A percentile compares a stretch with the other conserved stretches of the same genome.
Conservation (phyloP, 2,888 invertebrate genomes). For the Nymphalis urticae region DNA sequence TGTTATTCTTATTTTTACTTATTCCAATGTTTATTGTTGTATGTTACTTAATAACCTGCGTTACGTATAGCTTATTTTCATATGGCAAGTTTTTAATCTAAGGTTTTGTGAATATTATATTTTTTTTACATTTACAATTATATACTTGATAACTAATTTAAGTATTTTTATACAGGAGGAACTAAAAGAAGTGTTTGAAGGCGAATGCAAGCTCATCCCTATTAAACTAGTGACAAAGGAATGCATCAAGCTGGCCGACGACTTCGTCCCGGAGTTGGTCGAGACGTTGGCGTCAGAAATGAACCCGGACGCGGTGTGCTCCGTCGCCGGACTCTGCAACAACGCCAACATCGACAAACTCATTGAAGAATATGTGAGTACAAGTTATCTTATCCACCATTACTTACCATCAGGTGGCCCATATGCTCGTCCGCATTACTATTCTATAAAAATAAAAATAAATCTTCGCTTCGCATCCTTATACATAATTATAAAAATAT, state of each 20-base stretch:
- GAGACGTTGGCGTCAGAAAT: constrained; percentile 94
- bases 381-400: neutral
- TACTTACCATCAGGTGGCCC: neutral
- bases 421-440: too few species aligned
- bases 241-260: constrained; percentile 89
- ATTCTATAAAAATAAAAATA: too few species aligned
- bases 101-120: too few species aligned
- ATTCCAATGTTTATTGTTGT: too few species aligned
- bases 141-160: neutral
- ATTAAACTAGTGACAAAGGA: constrained; percentile 87
- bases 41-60: too few species aligned
- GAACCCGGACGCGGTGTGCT: constrained; percentile 94
- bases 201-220: constrained; percentile 91
- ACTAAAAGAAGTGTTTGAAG: constrained; percentile 92
- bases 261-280: constrained; percentile 92
- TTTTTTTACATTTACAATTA: too few species aligned
- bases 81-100: too few species aligned
- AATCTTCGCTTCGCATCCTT: too few species aligned
- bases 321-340: constrained; percentile 93
- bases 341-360: constrained; percentile 86
- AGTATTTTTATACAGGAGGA: constrained; percentile 83
- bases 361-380: constrained; percentile 78
- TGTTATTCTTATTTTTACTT: too few species aligned
- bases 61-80: too few species aligned
- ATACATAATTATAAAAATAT: too few species aligned